Conservation (phyloP, 2,888 invertebrate genomes). For the Platycnemis pennipes region DNA sequence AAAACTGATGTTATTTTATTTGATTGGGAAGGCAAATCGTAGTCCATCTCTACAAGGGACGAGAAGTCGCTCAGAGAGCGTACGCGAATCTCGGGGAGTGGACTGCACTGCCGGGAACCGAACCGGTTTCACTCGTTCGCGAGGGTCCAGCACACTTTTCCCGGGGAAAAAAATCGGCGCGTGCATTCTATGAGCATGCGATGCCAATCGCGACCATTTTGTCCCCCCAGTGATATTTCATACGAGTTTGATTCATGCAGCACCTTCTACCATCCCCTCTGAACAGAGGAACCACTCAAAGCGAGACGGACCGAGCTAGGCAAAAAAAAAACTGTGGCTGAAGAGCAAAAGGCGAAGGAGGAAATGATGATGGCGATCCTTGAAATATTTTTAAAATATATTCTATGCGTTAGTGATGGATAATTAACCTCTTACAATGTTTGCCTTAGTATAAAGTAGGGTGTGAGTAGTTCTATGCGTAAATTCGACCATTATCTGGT, state of each 20-base stretch:
- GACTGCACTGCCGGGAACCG: background rate
- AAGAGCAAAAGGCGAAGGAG: no score
- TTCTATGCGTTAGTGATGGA: no score
- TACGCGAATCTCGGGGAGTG: background rate
- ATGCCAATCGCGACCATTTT: conserved; percentile 5
- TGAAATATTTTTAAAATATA: no score
- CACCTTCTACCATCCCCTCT: no score
- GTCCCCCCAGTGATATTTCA: background rate
- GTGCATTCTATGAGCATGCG: background rate
- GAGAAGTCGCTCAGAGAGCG: background rate
- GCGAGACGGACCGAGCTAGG: no score
- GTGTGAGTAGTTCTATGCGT: no score
- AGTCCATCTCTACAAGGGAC: background rate
- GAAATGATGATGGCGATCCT: no score
- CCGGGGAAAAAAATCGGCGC: conserved; percentile 17
- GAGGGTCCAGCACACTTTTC: background rate
- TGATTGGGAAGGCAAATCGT: background rate
- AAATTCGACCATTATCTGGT: no score
- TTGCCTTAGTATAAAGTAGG: no score
- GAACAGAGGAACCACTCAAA: no score
- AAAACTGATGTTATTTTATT: background rate
- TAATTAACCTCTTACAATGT: no score
- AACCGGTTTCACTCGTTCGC: background rate
- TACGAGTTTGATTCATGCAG: background rate
- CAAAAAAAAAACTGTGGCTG: no score